phyloP scores from a whole-genome alignment of 2,113 vertebrate species.

The Charina bottae region DNA sequence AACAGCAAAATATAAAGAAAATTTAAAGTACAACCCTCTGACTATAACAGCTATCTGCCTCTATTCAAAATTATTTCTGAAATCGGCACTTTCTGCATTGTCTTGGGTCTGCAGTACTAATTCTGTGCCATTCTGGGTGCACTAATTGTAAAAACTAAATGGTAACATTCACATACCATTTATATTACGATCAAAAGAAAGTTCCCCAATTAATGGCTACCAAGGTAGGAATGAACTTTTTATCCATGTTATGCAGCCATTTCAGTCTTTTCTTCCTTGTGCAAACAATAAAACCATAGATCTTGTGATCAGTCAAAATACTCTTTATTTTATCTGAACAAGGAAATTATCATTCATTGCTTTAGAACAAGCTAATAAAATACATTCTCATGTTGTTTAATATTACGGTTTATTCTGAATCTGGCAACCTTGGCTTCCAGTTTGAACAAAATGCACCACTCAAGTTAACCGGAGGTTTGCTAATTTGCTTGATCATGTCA shows the following conservation, averaged over 20 bases:
- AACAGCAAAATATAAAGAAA: background rate
- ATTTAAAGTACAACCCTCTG: background rate
- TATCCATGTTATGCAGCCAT: background rate
- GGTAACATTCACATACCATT: background rate
- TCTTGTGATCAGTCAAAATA: background rate
- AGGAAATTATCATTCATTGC: background rate
- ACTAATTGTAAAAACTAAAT: background rate
- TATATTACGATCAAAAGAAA: constrained; percentile 45
- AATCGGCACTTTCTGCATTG: background rate
- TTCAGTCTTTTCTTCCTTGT: background rate
- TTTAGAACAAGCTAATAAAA: background rate
- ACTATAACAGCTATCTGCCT: background rate
- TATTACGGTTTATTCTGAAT: background rate
- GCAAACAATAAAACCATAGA: background rate
- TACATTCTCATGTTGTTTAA: background rate
- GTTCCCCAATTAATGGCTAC: background rate
- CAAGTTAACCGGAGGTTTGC: background rate
- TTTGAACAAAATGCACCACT: background rate
- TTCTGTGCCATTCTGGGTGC: background rate
- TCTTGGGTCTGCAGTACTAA: background rate
- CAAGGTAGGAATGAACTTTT: background rate
- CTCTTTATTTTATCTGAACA: background rate
- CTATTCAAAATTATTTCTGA: constrained; percentile 37
- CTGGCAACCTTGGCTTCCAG: background rate
- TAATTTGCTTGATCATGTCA: background rate